These are phyloP conservation scores for Drosophila navojoa DNA, from an alignment of 1,140 invertebrate species.

Conservation along the genomic window DNA sequence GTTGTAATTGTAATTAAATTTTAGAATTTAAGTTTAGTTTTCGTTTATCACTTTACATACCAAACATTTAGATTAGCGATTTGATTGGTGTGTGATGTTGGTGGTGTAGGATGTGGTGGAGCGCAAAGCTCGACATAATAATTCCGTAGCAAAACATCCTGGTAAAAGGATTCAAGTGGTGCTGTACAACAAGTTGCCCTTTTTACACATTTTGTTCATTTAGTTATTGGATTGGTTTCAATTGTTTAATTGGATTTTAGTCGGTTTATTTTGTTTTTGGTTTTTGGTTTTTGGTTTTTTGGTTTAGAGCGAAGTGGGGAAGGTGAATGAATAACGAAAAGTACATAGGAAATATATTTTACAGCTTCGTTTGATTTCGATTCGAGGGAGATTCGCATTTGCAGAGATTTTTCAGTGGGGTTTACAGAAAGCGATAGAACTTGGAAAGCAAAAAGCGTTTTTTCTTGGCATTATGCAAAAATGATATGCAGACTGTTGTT, in stretches of 20 bases:
- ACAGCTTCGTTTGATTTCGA: conserved; percentile 53
- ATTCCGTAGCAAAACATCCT: conserved; percentile 83
- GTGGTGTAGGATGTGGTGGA: conserved; percentile 81
- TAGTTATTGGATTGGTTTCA: conserved; percentile 55
- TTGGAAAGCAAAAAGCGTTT: conserved; percentile 57
- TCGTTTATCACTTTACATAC: conserved; percentile 75
- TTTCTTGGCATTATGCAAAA: conserved; percentile 37
- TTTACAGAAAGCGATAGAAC: conserved; percentile 45
- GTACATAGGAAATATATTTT: conserved; percentile 59
- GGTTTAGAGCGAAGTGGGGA: conserved; percentile 27
- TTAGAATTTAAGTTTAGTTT: conserved; percentile 37
- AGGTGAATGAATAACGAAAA: conserved; percentile 57
- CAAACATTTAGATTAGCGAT: conserved; percentile 82
- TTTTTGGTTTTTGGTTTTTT: conserved; percentile 9
- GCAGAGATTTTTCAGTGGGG: conserved; percentile 26
- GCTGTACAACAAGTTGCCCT: conserved; percentile 83
- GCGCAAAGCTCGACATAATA: conserved; percentile 80
- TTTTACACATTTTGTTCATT: conserved; percentile 71
- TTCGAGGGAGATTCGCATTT: conserved; percentile 27
- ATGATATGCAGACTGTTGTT: conserved; percentile 28
- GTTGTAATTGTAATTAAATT: conserved; percentile 17
- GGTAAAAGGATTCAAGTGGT: conserved; percentile 83
- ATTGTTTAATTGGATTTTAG: conserved; percentile 40
- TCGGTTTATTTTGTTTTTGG: background rate
- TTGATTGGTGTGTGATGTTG: conserved; percentile 82